Percentiles rank a stretch among this genome's conserved stretches.
phyloP scores from a whole-genome alignment of 2,797 vertebrate species.

The Pangasius sanitwongsei region DNA sequence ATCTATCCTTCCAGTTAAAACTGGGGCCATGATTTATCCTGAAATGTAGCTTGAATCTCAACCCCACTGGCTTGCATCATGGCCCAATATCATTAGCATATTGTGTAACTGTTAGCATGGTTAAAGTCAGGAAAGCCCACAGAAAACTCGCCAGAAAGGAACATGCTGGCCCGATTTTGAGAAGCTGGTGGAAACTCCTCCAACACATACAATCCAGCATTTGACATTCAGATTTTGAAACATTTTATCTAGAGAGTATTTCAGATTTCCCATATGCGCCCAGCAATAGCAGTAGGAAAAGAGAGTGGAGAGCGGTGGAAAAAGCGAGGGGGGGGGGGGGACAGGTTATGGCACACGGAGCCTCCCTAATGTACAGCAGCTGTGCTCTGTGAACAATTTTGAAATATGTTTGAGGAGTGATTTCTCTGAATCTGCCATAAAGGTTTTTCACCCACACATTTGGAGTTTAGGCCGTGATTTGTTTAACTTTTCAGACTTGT shows the following conservation, averaged over 20 bases:
- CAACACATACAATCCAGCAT: slow-evolving; percentile 2
- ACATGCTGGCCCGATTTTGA: background rate
- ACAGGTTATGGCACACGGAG: slow-evolving; percentile 34
- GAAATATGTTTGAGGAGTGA: slow-evolving; percentile 46
- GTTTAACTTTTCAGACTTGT: slow-evolving; percentile 52
- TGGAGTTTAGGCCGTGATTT: slow-evolving; percentile 42
- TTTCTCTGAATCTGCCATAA: slow-evolving; percentile 34
- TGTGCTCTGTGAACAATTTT: slow-evolving; percentile 54
- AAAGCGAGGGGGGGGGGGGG: background rate
- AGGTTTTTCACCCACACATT: slow-evolving; percentile 47
- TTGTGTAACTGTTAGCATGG: background rate
- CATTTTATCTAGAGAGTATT: slow-evolving; percentile 33
- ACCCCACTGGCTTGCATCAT: background rate
- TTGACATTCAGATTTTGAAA: slow-evolving; percentile 26
- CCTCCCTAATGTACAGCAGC: slow-evolving; percentile 50
- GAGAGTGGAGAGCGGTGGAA: slow-evolving; percentile 24
- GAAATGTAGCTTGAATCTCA: background rate
- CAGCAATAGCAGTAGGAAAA: background rate
- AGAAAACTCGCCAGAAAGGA: background rate
- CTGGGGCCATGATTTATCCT: background rate
- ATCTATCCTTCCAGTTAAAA: background rate
- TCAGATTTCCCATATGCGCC: slow-evolving; percentile 19
- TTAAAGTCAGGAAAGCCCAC: background rate
- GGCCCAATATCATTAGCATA: background rate
- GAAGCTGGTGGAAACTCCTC: slow-evolving; percentile 27